A percentile compares a stretch with the other conserved stretches of the same genome.
Evolutionary conservation across 1,140 invertebrate genomes (phyloP).

Genomic region (Pectinophora gossypiella): DNA sequence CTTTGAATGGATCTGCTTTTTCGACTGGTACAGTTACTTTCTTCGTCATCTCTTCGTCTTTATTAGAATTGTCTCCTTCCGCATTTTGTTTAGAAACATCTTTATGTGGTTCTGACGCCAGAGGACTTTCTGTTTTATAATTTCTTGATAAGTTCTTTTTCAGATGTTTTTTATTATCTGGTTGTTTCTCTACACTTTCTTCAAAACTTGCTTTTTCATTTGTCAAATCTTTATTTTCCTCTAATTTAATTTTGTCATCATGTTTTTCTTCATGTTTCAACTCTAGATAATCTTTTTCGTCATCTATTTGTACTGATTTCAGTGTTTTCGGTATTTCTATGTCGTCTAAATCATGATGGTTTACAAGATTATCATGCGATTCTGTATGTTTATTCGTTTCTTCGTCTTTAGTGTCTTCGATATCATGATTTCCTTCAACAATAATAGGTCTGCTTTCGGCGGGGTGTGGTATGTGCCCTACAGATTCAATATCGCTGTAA

Average conservation of each 20-base stretch:
- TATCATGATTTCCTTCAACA: not conserved
- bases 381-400: not conserved
- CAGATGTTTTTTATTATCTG: too few relatives aligned
- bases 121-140: too few relatives aligned
- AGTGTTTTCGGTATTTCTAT: not conserved
- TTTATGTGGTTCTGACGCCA: too few relatives aligned
- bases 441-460: not conserved
- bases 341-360: not conserved
- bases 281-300: too few relatives aligned
- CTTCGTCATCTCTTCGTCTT: too few relatives aligned
- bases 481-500: not conserved
- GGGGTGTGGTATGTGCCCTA: not conserved
- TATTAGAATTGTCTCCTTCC: too few relatives aligned
- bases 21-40: too few relatives aligned
- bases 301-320: not conserved
- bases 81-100: too few relatives aligned
- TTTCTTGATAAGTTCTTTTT: too few relatives aligned
- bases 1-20: too few relatives aligned
- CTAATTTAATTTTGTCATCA: not conserved
- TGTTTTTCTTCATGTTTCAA: not conserved
- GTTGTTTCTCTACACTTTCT: not conserved
- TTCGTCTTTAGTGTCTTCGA: not conserved
- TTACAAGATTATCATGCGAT: too few relatives aligned
- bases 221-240: not conserved
- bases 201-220: not conserved